Evolutionary conservation across 1,140 invertebrate species (phyloP), one percentile per base, ranked within the genome.

Genomic region (Lordiphosa clarofinis): DNA sequence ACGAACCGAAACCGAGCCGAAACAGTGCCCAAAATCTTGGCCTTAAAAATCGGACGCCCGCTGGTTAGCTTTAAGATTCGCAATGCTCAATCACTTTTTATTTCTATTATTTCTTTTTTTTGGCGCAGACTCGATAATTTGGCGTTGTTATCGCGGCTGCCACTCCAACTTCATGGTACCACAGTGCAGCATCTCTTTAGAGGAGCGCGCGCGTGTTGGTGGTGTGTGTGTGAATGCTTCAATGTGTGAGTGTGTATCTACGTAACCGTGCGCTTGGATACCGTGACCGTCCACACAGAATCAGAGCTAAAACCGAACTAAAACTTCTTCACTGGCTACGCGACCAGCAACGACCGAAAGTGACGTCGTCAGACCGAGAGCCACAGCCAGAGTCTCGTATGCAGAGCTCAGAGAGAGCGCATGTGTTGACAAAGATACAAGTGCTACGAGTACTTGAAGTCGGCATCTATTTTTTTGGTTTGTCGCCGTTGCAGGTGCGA

Each of bases 221-320:
- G 59, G 43, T 38, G 33, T 64, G 43, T 58, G 70, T 66, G 58
- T 54, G 38, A 15, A 15, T 47, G 39, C 47, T 60, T 60, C 71
- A 64, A 42, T 56, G 63, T 63, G 61, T 61, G 50, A 57, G 76
- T 56, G 61, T 61, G 50, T 65, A 71, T 59, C 57, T 49, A 47
- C 58, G 44, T 15, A 39, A 56, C 57, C 42, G 58, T 67, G 38
- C 42, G 38, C 43, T 64, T 54, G 53, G 49, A 42, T 31, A 73
- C 60, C 76, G 78, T 82, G 31, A 73, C 60, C 76, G 78, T 82
- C 76, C 78, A 67, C 78, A 69, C 76, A 70, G 78, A 76, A 84
- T 76, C 78, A 82, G 76, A 84, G 76, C 76, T 82, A 82, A 82
- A 82, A 82, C 72, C 78, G 76, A 82, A 82, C 76, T 82, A 82